Conservation (phyloP, 2,797 vertebrate genomes). For the Eleutherodactylus coqui region DNA sequence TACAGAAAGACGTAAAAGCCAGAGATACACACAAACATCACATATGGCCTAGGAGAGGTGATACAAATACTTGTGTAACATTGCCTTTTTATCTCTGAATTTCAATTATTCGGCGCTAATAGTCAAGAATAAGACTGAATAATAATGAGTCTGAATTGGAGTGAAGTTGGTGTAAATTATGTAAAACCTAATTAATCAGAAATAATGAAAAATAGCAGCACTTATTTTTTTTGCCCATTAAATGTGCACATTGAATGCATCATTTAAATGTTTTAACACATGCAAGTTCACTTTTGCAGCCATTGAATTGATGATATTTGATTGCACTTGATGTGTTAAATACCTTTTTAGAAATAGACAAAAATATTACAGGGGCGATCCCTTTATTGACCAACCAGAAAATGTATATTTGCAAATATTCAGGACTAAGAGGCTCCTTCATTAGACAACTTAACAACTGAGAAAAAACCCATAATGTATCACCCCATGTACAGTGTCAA, state of each 20-base stretch:
- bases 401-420: too few species aligned
- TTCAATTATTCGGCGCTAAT: conserved; percentile 28
- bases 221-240: conserved; percentile 27
- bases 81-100: conserved; percentile 15
- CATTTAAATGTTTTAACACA: conserved; percentile 18
- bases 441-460: too few species aligned
- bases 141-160: conserved; percentile 7
- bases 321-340: too few species aligned
- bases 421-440: too few species aligned
- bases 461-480: too few species aligned
- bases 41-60: not conserved
- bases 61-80: not conserved
- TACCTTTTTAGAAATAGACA: too few species aligned
- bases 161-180: conserved; percentile 5
- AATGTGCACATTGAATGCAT: conserved; percentile 16
- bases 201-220: conserved; percentile 7
- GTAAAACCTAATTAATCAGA: not conserved
- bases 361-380: too few species aligned
- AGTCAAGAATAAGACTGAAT: conserved; percentile 33
- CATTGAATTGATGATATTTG: not conserved
- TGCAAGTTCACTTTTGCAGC: not conserved
- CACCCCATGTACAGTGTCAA: too few species aligned
- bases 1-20: not conserved
- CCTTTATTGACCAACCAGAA: too few species aligned
- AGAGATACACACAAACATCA: not conserved